These are phyloP conservation scores for Athene noctua DNA, from an alignment of 2,113 vertebrate genomes.

Conservation along the genomic window DNA sequence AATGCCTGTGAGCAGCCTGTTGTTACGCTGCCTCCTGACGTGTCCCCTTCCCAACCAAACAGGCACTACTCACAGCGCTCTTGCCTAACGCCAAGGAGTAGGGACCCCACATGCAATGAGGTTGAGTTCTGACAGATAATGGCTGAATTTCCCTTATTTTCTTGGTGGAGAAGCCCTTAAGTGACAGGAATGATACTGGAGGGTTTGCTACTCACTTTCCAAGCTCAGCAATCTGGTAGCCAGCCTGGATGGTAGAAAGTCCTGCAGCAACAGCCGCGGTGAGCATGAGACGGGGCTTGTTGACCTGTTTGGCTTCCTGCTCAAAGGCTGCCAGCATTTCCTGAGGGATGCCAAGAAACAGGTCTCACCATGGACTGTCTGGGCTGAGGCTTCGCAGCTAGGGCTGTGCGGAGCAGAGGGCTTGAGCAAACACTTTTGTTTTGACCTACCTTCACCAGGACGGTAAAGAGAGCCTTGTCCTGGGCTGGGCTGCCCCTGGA, in stretches of 20 bases:
- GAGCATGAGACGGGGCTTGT: constrained; percentile 76
- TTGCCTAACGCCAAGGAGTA: neutral
- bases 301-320: constrained; percentile 69
- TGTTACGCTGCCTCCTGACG: too few species aligned
- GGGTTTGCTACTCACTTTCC: constrained; percentile 63
- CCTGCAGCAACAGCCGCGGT: constrained; percentile 76
- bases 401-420: neutral
- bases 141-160: rapidly evolving
- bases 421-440: neutral
- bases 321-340: constrained; percentile 78
- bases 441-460: constrained; percentile 55
- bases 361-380: neutral
- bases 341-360: constrained; percentile 12
- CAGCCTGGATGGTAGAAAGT: constrained; percentile 72
- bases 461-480: constrained; percentile 81
- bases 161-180: neutral
- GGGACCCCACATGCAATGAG: neutral
- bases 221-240: constrained; percentile 75
- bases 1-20: neutral
- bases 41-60: neutral
- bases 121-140: too few species aligned
- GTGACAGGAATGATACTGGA: rapidly evolving
- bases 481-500: constrained; percentile 74
- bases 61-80: rapidly evolving
- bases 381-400: neutral